A percentile compares a stretch with the other conserved stretches of the same genome.
Evolutionary conservation across 2,888 invertebrate genomes (phyloP).

Genomic region (Lottia scabra): DNA sequence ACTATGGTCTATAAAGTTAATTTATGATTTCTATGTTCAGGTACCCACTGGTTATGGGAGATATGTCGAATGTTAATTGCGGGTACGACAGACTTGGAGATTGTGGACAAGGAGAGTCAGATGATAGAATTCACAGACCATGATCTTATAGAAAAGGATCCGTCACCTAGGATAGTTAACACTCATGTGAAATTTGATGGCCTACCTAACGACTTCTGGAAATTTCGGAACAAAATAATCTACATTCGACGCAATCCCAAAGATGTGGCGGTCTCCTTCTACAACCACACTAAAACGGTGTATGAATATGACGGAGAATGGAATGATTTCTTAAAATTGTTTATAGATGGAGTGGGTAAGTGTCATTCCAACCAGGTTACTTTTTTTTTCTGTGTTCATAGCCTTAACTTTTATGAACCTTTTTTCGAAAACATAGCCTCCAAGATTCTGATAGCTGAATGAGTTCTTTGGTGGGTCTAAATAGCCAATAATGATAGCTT

Average conservation of each 20-base stretch:
- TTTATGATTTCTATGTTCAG: constrained; percentile 2
- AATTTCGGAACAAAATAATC: constrained; percentile 23
- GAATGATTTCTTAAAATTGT: constrained; percentile 25
- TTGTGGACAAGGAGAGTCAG: constrained; percentile 20
- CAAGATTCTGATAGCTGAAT: background rate
- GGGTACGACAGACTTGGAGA: constrained; percentile 4
- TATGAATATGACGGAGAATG: constrained; percentile 31
- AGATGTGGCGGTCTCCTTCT: constrained; percentile 33
- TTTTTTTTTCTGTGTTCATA: too few relatives aligned
- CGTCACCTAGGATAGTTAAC: constrained; percentile 27
- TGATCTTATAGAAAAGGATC: constrained; percentile 9
- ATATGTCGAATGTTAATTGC: constrained; percentile 23
- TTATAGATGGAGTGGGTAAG: constrained; percentile 23
- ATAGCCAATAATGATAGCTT: too few relatives aligned
- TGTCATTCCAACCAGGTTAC: background rate
- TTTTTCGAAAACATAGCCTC: background rate
- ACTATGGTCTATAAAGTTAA: background rate
- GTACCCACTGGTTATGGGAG: constrained; percentile 35
- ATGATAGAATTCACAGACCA: constrained; percentile 26
- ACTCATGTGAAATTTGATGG: constrained; percentile 20
- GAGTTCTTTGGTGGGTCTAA: background rate
- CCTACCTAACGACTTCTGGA: constrained; percentile 16
- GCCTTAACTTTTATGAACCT: too few relatives aligned
- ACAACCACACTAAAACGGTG: constrained; percentile 26
- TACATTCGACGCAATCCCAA: constrained; percentile 31